Evolutionary conservation across 2,888 invertebrate species (phyloP), one percentile per base, ranked within the genome.

Genomic region (Erynnis tages): DNA sequence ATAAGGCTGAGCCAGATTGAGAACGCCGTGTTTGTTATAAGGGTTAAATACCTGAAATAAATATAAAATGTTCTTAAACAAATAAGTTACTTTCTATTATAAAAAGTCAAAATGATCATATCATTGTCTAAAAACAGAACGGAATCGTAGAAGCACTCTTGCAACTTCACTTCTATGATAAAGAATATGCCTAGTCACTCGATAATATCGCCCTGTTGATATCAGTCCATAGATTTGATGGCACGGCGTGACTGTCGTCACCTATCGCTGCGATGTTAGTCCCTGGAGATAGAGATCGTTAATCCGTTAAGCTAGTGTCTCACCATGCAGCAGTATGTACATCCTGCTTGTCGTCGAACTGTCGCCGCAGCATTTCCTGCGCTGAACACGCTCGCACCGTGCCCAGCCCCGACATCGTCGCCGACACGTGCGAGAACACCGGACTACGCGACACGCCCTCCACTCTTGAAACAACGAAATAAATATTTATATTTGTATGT

Each of bases 351-450:
- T 78, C 77, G 66, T 94, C 94, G 64, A 94, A 94, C 67, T 94
- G 93, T 55, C 84, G 81, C n/a, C 89, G 85, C 55, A 96, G 91
- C 79, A 93, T 90, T 2, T 88, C 76, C 76, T 95, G 92, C 0
- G 93, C 94, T 34, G 87, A 84, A 57, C 92, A 93, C 1, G 96
- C 93, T 57, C 97, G 90, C 54, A 97, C 94, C 2, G 96, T 95
- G 16, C 92, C 87, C 25, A 97, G 82, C 0, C 97, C 97, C 56
- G 93, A 90, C 70, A 97, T 87, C 0, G 94, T 93, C n/a, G 95
- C 93, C 40, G 94, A 93, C 54, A 96, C 92, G 75, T 96, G 95
- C 0, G 95, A 94, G 77, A 96, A 96, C 10, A 97, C 94, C 0
- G 97, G 97, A 65, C 95, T 95, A 57, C 94, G 91, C 2, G 93